phyloP scores from a whole-genome alignment of 2,113 vertebrate species.

The Regulus satrapa region DNA sequence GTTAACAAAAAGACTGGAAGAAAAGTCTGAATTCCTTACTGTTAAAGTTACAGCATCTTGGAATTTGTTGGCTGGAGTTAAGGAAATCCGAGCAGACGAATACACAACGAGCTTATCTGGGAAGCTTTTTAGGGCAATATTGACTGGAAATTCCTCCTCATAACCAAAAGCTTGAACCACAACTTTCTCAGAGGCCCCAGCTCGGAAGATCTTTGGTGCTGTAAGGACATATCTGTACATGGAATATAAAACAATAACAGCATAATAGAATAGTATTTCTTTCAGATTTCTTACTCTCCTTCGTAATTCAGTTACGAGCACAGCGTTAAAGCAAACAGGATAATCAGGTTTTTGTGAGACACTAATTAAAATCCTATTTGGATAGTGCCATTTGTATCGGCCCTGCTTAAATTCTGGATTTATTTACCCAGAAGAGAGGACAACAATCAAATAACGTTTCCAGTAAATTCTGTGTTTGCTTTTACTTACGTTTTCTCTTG shows the following conservation, averaged over 20 bases:
- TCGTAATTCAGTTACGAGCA: accelerated
- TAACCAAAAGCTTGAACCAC: conserved; percentile 85
- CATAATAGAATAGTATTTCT: not conserved
- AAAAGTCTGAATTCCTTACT: conserved; percentile 68
- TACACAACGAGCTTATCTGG: conserved; percentile 68
- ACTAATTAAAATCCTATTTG: not conserved
- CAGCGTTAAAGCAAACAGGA: not conserved
- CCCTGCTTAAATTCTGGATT: not conserved
- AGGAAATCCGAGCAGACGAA: conserved; percentile 41
- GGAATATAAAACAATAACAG: not conserved
- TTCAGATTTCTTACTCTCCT: not conserved
- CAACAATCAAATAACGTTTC: not conserved
- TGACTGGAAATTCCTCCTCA: conserved; percentile 62
- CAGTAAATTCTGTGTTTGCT: not conserved
- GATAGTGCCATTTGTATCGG: not conserved
- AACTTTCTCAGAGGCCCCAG: conserved; percentile 80
- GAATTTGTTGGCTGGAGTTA: conserved; percentile 76
- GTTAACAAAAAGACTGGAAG: not conserved
- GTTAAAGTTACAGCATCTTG: conserved; percentile 73
- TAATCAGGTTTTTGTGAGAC: not conserved
- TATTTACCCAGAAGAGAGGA: not conserved
- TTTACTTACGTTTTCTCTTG: conserved; percentile 79
- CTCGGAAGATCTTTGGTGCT: conserved; percentile 77
- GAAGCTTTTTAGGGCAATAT: conserved; percentile 78
- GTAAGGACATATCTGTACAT: conserved; percentile 83